Base-by-base conservation (phyloP, 1,140 invertebrate genomes). In the Homarus americanus region DNA sequence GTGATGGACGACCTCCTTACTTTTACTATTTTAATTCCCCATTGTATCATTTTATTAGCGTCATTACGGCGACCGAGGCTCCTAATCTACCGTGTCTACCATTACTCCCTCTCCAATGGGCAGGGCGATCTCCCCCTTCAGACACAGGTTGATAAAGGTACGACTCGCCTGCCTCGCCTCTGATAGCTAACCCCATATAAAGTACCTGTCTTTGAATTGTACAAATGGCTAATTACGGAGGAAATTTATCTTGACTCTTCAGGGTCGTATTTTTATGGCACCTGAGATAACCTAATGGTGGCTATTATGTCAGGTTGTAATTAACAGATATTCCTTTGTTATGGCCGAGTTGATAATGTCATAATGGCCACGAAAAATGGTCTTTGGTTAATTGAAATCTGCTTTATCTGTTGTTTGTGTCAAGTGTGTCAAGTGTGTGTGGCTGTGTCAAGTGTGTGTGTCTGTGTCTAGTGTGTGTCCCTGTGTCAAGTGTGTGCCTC, bases 41-140 rank as follows among this genome's bases (percentile, higher is more conserved):
- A 83, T 90, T 90, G 87, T 90, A 90, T 83, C 87, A 90, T 83
- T 90, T 90, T 90, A 90, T 90, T 90, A 90, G 63, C 87, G 87
- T 90, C 87, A 90, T 90, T 58, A 90, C 72, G 7, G 63, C 63
- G 44, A 38, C 28, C 0, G 79, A 49, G 24, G 12, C 24, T 72
- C 41, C 58, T 80, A 82, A 90, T 82, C 87, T 75, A 58, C 87
- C 87, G 66, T 89, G 87, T 66, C 87, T 82, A 63, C 87, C 58
- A 89, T 89, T 89, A 89, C 34, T 41, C 41, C 72, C 28, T 34
- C 0, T 20, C 58, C 24, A 20, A 5, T 15, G 5, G 12, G 44
- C 44, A 49, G 5, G 12, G 44, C 5, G 44, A 7, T 49, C 44
- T 49, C 80, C 24, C 3, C 49, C 58, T 58, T 34, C 10, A 12